A percentile compares a stretch with the other conserved stretches of the same genome.
These are phyloP conservation scores for Drosophila kikkawai DNA, from an alignment of 1,140 invertebrate species.

Conservation along the genomic window DNA sequence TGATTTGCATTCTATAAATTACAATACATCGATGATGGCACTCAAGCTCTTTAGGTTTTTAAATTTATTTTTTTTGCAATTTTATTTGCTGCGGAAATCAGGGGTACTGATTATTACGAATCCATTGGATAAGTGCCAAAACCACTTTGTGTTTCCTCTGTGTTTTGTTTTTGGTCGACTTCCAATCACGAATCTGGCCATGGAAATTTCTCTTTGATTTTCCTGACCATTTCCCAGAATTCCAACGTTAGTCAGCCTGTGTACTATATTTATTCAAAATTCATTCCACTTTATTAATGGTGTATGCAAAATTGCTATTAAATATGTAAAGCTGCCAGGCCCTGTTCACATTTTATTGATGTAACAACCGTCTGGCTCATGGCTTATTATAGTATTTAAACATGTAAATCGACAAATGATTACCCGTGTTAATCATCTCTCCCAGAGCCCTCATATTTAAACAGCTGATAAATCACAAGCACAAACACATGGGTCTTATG, in stretches of 20 bases:
- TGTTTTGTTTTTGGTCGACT: slow-evolving; percentile 31
- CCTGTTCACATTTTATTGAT: slow-evolving; percentile 18
- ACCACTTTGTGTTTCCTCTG: slow-evolving; percentile 16
- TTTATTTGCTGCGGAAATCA: slow-evolving; percentile 48
- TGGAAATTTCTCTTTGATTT: slow-evolving; percentile 40
- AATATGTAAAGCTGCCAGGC: slow-evolving; percentile 12
- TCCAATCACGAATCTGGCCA: slow-evolving; percentile 47
- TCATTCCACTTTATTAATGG: slow-evolving; percentile 13
- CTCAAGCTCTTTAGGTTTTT: slow-evolving; percentile 15
- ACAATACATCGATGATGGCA: slow-evolving; percentile 25
- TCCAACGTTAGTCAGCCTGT: slow-evolving; percentile 29
- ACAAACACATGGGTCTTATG: slow-evolving; percentile 48
- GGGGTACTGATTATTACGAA: slow-evolving; percentile 52
- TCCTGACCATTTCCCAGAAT: slow-evolving; percentile 41
- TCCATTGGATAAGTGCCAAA: slow-evolving; percentile 68
- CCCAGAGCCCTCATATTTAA: slow-evolving; percentile 21
- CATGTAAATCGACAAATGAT: slow-evolving; percentile 33
- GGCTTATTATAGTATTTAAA: slow-evolving; percentile 15
- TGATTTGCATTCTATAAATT: slow-evolving; percentile 44
- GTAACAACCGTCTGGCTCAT: slow-evolving; percentile 3
- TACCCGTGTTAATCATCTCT: slow-evolving; percentile 37
- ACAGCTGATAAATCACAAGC: slow-evolving; percentile 63
- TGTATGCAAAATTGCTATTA: slow-evolving; percentile 22
- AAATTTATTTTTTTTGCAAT: slow-evolving; percentile 3
- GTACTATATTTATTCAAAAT: slow-evolving; percentile 16